A percentile compares a stretch with the other conserved stretches of the same genome.
These are phyloP conservation scores for Drosophila carrolli DNA, from an alignment of 1,140 invertebrate species.

Conservation along the genomic window DNA sequence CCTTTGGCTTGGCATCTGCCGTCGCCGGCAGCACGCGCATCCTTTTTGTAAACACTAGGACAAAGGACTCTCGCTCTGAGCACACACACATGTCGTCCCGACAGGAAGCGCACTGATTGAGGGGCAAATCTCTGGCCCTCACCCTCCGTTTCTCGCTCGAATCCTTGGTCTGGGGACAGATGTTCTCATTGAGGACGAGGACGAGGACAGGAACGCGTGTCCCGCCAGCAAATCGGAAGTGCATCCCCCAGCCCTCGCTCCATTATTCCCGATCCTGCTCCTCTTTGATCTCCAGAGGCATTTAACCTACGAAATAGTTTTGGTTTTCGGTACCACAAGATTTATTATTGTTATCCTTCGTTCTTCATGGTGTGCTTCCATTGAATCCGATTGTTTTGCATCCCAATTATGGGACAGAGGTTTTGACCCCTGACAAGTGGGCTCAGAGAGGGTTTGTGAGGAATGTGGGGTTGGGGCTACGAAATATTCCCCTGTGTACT, in stretches of 20 bases:
- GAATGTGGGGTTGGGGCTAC: not conserved
- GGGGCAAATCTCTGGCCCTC: constrained; percentile 60
- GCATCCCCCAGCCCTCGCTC: constrained; percentile 16
- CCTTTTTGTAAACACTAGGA: constrained; percentile 58
- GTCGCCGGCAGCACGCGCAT: constrained; percentile 63
- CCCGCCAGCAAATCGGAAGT: constrained; percentile 65
- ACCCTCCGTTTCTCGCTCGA: constrained; percentile 1
- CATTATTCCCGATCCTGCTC: constrained; percentile 1
- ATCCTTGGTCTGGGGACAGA: constrained; percentile 60
- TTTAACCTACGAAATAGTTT: constrained; percentile 53
- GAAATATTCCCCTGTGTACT: not conserved
- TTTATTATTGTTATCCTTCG: constrained; percentile 48
- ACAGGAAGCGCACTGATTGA: constrained; percentile 81
- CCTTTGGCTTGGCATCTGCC: constrained; percentile 55
- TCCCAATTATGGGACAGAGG: constrained; percentile 26
- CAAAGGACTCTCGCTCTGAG: constrained; percentile 24
- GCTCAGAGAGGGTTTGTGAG: not conserved
- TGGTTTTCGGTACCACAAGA: constrained; percentile 37
- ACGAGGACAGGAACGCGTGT: constrained; percentile 57
- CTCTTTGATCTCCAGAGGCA: constrained; percentile 43
- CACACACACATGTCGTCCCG: constrained; percentile 58
- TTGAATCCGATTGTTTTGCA: constrained; percentile 39
- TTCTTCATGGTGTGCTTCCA: constrained; percentile 28
- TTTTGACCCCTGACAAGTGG: constrained; percentile 33
- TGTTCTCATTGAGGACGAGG: constrained; percentile 57